Percentiles rank a stretch among this genome's conserved stretches.
These are phyloP conservation scores for Drosophila nasuta DNA, from an alignment of 1,140 invertebrate genomes.

Conservation along the genomic window DNA sequence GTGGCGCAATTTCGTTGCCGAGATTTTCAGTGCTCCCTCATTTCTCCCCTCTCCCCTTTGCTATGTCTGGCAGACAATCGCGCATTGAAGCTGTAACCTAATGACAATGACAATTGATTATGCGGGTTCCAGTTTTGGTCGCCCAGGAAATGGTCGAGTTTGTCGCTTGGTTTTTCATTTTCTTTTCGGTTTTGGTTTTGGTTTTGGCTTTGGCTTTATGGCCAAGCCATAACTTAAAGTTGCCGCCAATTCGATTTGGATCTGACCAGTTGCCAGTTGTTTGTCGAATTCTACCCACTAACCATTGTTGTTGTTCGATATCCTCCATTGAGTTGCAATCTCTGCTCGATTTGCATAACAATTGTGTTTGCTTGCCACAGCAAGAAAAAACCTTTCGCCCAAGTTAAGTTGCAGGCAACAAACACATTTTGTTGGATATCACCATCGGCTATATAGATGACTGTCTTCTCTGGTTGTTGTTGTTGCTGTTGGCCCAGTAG, in stretches of 20 bases:
- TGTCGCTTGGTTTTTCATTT: constrained; percentile 18
- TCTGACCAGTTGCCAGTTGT: constrained; percentile 35
- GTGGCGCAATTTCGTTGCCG: constrained; percentile 59
- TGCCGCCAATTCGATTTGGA: constrained; percentile 64
- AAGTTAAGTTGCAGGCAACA: constrained; percentile 50
- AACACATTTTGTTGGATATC: neutral
- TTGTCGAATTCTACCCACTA: constrained; percentile 68
- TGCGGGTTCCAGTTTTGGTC: constrained; percentile 52
- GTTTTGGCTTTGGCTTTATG: constrained; percentile 45
- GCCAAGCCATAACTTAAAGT: constrained; percentile 62
- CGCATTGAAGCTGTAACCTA: constrained; percentile 49
- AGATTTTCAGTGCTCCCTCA: constrained; percentile 39
- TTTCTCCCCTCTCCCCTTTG: too few relatives aligned
- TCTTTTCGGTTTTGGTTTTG: too few relatives aligned
- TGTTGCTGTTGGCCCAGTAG: neutral
- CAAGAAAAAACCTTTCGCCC: constrained; percentile 66
- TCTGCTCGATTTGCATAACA: constrained; percentile 74
- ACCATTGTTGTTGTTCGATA: constrained; percentile 57
- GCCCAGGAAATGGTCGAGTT: constrained; percentile 69
- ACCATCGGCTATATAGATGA: constrained; percentile 24
- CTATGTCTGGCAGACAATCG: neutral
- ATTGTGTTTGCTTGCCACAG: constrained; percentile 37
- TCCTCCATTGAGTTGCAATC: constrained; percentile 46
- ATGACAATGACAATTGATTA: constrained; percentile 76
- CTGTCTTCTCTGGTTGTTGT: too few relatives aligned